Base-by-base conservation (phyloP, 2,113 vertebrate genomes). In the Trochalopteron elliotii region DNA sequence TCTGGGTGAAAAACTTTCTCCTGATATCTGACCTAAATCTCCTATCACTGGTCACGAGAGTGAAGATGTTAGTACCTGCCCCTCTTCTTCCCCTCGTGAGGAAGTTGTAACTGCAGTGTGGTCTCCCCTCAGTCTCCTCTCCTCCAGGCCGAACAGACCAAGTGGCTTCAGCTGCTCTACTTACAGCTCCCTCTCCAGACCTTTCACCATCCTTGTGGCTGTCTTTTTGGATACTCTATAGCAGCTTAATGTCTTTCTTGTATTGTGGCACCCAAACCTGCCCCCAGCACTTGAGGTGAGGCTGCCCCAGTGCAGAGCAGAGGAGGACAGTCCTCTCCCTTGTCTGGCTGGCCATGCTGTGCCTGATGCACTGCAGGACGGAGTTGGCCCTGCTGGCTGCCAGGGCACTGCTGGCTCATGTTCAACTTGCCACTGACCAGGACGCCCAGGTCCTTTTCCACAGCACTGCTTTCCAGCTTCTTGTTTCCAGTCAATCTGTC, bases 361-460 rank as follows among this genome's bases (percentile, higher is more conserved):
- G 13, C n/a, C 56, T 0, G 1, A 25, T 70, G 40, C n/a, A 14
- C 23, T 15, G 17, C 30, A 42, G 57, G 35, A 42, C 50, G 72
- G 0, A 1, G 3, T 9, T 80, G 11, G 5, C 42, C 20, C 30
- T 80, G 13, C 31, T 80, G 57, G 30, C 42, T 88, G 25, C 21
- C 59, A 72, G 50, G 35, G 27, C 59, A 20, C 33, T 57, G 68
- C 59, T 72, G 31, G 0, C 15, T 81, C 22, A 5, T 0, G 0
- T 12, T 33, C 27, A 57, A 0, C 14, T 42, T 72, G 17, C 3
- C 37, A 9, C 2, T 0, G 0, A 24, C 14, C 37, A 23, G 31
- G 8, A 50, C 1, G 8, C 7, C 8, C 18, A 33, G 25, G 15
- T 2, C 8, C 12, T 37, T 72, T 72, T 23, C 22, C 14, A 13